phyloP scores from a whole-genome alignment of 2,113 vertebrate genomes.

The Paramisgurnus dabryanus region DNA sequence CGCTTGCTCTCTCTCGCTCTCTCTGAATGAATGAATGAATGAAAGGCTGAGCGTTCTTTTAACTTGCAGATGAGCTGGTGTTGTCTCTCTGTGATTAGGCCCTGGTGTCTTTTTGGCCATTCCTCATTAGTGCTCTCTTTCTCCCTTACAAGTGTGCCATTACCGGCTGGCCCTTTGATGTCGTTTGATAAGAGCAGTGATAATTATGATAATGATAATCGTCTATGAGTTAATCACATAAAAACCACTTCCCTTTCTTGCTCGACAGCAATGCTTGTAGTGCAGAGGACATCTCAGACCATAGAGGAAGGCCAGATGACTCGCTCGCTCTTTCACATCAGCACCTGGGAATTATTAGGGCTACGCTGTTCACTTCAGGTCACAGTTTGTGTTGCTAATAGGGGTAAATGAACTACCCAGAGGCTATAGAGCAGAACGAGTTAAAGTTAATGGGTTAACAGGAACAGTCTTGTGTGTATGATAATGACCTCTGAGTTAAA shows the following conservation, averaged over 20 bases:
- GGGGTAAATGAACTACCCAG: conserved; percentile 59
- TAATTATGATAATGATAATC: conserved; percentile 67
- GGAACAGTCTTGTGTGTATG: conserved; percentile 8
- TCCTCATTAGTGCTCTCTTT: conserved; percentile 24
- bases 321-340: conserved; percentile 12
- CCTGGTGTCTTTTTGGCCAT: conserved; percentile 56
- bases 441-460: conserved; percentile 40
- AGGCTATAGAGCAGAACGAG: conserved; percentile 7
- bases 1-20: conserved; percentile 60
- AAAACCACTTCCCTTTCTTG: conserved; percentile 63
- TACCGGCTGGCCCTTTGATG: conserved; percentile 64
- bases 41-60: conserved; percentile 69
- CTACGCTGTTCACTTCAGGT: conserved; percentile 43
- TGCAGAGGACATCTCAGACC: conserved; percentile 10
- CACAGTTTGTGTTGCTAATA: conserved; percentile 57
- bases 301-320: conserved; percentile 20
- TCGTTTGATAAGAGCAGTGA: conserved; percentile 66
- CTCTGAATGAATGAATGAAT: conserved; percentile 63
- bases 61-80: conserved; percentile 77
- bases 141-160: conserved; percentile 46
- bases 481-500: conserved; percentile 17
- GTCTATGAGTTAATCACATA: conserved; percentile 64
- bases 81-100: conserved; percentile 65
- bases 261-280: not conserved
- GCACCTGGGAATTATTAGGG: conserved; percentile 58